Base-by-base conservation (phyloP, 1,140 invertebrate species). In the Drosophila asahinai region DNA sequence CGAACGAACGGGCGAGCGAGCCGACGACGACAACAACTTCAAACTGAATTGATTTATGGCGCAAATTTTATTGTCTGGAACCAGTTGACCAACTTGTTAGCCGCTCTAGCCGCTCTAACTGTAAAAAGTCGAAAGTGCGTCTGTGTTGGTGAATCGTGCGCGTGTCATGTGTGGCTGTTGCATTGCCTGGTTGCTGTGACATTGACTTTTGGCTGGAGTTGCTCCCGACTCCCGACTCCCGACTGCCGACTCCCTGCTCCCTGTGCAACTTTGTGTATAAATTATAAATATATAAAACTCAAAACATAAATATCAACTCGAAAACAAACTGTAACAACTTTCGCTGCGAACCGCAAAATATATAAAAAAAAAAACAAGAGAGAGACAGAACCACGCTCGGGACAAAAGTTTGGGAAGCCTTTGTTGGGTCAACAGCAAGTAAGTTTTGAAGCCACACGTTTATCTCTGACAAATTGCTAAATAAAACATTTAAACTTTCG, bases 21-120 rank as follows among this genome's bases (percentile, higher is more conserved):
- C 54, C 71, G 63, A 60, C 80, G 62, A 42, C 66, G 30, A 38
- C 81, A 65, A 64, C 67, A 72, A 78, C 80, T 90, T 89, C 78
- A 90, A 79, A 77, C 89, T 70, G 84, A 90, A 82, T 90, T 90
- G 86, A 90, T 90, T 90, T 90, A 90, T 90, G 86, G 86, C 82
- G 79, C 79, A 90, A 86, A 90, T 90, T 86, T 79, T 91, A 86
- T 90, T 90, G 86, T 90, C 86, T 90, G 80, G 77, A 66, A 65
- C 80, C 83, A 79, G 68, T 64, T 79, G 71, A 47, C 61, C 70
- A 86, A 81, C 84, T 89, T 89, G 84, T 87, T 89, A 84, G 84
- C 81, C 57, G 45, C 78, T 72, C 76, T 80, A 81, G 80, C 76
- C 66, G 68, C 54, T 57, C 77, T 81, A 87, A 89, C 77, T 71